Conservation (phyloP, 1,140 invertebrate genomes). For the Marisa cornuarietis region DNA sequence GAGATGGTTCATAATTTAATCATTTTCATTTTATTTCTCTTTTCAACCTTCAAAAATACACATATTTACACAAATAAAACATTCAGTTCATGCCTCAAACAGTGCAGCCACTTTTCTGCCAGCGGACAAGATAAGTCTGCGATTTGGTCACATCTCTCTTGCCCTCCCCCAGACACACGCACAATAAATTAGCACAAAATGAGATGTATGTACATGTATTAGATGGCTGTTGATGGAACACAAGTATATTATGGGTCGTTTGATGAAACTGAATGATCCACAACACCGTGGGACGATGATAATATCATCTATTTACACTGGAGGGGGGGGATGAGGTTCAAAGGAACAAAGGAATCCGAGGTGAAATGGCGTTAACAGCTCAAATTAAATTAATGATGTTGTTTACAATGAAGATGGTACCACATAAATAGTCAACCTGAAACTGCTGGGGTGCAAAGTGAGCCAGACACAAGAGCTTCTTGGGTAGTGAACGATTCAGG, state of each 20-base stretch:
- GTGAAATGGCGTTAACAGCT: not conserved
- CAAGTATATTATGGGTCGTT: not conserved
- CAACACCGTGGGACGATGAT: not conserved
- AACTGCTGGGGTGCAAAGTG: too few species aligned
- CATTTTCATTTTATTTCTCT: not conserved
- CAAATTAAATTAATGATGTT: not conserved
- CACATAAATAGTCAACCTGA: too few species aligned
- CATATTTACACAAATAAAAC: not conserved
- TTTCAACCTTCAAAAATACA: conserved; percentile 5
- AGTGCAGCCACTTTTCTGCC: not conserved
- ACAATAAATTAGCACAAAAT: conserved; percentile 23
- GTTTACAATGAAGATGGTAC: not conserved
- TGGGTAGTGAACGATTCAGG: too few species aligned
- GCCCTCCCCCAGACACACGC: conserved; percentile 18
- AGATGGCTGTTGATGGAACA: conserved; percentile 23
- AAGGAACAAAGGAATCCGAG: not conserved
- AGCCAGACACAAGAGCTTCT: too few species aligned
- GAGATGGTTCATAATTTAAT: not conserved
- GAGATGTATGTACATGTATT: conserved; percentile 28
- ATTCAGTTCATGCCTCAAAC: not conserved
- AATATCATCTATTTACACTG: not conserved
- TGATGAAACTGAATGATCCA: not conserved
- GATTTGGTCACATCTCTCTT: not conserved
- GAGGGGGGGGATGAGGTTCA: not conserved
- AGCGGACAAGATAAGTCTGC: not conserved